Evolutionary conservation across 1,140 invertebrate species (phyloP).

Genomic region (Drosophila lini): DNA sequence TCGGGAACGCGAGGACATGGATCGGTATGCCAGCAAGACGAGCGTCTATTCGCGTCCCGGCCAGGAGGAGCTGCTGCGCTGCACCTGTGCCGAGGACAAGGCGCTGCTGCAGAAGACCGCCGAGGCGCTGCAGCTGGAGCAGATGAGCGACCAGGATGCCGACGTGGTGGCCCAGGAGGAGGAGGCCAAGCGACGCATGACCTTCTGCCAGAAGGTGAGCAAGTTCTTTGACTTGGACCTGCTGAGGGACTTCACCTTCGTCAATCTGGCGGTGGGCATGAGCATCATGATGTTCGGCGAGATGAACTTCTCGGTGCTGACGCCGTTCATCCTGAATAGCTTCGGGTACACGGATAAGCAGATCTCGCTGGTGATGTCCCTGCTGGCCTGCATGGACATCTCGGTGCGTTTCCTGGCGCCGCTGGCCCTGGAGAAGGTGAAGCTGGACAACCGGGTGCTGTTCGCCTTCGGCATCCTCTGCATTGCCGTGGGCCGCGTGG

Average conservation of each 20-base stretch:
- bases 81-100: conserved; percentile 78
- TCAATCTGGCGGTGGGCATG: conserved; percentile 88
- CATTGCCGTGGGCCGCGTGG: conserved; percentile 87
- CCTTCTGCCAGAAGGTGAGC: conserved; percentile 85
- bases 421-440: conserved; percentile 87
- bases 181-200: conserved; percentile 74
- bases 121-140: conserved; percentile 47
- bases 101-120: conserved; percentile 60
- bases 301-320: conserved; percentile 89
- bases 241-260: conserved; percentile 87
- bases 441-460: conserved; percentile 87
- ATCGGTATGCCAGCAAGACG: conserved; percentile 65
- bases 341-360: conserved; percentile 86
- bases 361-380: conserved; percentile 87
- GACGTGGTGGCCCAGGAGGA: conserved; percentile 52
- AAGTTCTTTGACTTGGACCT: conserved; percentile 89
- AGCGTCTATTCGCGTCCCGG: conserved; percentile 67
- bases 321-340: conserved; percentile 88
- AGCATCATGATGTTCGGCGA: conserved; percentile 89
- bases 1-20: conserved; percentile 83
- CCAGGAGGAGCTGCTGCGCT: conserved; percentile 50
- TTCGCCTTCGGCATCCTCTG: conserved; percentile 88
- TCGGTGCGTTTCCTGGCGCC: conserved; percentile 87
- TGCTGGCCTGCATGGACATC: conserved; percentile 87
- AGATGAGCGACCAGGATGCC: conserved; percentile 5